These are phyloP conservation scores for Kryptopterus vitreolus DNA, from an alignment of 2,797 vertebrate genomes.

Conservation along the genomic window DNA sequence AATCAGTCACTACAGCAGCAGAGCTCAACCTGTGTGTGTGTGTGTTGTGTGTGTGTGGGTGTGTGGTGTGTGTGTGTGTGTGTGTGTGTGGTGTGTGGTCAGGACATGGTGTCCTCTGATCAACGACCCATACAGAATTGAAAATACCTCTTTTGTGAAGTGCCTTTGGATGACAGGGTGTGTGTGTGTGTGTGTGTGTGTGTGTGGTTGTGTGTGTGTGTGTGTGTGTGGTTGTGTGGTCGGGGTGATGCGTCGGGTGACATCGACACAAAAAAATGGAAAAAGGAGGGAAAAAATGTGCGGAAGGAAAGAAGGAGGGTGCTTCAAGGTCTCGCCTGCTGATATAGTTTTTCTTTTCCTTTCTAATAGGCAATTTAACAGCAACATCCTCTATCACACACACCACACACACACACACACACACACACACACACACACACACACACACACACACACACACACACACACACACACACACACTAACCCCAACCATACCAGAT, in stretches of 20 bases:
- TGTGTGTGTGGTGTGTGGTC: slow-evolving; percentile 43
- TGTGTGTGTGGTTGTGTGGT: slow-evolving; percentile 22
- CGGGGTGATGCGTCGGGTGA: slow-evolving; percentile 36
- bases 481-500: slow-evolving; percentile 25
- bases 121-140: slow-evolving; percentile 55
- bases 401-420: slow-evolving; percentile 3
- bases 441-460: slow-evolving; percentile 9
- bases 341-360: slow-evolving; percentile 41
- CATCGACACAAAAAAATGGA: slow-evolving; percentile 36
- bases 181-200: slow-evolving; percentile 35
- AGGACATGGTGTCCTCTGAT: slow-evolving; percentile 54
- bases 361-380: slow-evolving; percentile 51
- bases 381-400: slow-evolving; percentile 13
- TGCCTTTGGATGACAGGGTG: slow-evolving; percentile 50
- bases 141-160: slow-evolving; percentile 57
- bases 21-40: slow-evolving; percentile 20
- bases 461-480: neutral
- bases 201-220: slow-evolving; percentile 26
- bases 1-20: slow-evolving; percentile 44
- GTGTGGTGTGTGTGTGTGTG: slow-evolving; percentile 29
- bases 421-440: slow-evolving; percentile 16
- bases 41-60: slow-evolving; percentile 3
- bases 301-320: slow-evolving; percentile 35
- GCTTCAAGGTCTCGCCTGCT: slow-evolving; percentile 49
- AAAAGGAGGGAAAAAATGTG: slow-evolving; percentile 6